These are phyloP conservation scores for Luscinia megarhynchos DNA, from an alignment of 2,797 vertebrate species.

Conservation along the genomic window DNA sequence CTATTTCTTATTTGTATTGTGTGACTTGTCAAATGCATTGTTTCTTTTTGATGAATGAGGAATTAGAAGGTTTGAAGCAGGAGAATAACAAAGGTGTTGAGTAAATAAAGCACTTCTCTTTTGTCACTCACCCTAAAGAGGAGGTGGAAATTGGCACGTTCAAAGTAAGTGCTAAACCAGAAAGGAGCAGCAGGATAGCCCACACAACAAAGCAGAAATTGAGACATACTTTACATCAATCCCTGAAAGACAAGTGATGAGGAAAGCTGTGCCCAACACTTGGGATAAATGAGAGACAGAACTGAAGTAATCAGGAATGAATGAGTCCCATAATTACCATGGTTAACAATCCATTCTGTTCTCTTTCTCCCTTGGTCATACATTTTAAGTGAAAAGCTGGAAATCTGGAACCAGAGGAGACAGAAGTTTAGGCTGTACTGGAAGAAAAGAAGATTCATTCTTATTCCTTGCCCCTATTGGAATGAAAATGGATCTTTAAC, in stretches of 20 bases:
- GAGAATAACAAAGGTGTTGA: neutral
- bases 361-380: neutral
- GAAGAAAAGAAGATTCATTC: neutral
- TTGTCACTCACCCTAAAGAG: constrained; percentile 3
- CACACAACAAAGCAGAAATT: neutral
- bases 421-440: neutral
- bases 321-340: neutral
- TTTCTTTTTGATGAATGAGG: constrained; percentile 29
- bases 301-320: constrained; percentile 22
- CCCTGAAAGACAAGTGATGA: constrained; percentile 35
- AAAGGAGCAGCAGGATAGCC: neutral
- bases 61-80: constrained; percentile 23
- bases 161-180: neutral
- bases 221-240: neutral
- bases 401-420: neutral
- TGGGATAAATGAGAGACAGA: neutral
- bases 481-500: neutral
- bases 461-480: neutral
- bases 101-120: constrained; percentile 37
- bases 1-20: constrained; percentile 15
- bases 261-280: neutral
- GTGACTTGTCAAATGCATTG: constrained; percentile 32
- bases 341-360: constrained; percentile 20
- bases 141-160: neutral
- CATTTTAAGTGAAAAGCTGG: constrained; percentile 6